Evolutionary conservation across 1,140 invertebrate species (phyloP), one percentile per base, ranked within the genome.

Genomic region (Littorina saxatilis): DNA sequence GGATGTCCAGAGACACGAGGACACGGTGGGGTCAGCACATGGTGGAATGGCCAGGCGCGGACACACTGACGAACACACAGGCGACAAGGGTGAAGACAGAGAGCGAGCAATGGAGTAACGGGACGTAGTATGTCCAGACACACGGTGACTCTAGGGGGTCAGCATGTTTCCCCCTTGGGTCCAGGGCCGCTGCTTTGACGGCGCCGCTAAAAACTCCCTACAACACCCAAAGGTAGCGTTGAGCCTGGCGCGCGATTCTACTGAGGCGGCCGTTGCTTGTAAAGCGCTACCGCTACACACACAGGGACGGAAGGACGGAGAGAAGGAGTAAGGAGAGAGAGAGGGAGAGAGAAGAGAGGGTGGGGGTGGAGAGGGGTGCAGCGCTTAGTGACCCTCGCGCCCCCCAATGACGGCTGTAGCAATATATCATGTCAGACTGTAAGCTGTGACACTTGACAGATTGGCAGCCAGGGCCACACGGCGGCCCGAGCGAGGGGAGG

Each of bases 371-470:
- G 27, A 20, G 50, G 37, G 43, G 72, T 61, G 37, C 39, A 76
- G 40, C 58, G 76, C 68, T 82, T 63, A 66, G 82, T 78, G 81
- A 78, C 70, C 80, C 78, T 76, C 84, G 88, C 87, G 85, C 86
- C 83, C 85, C 82, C 73, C 74, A 87, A 80, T 88, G 87, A 85
- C 84, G 86, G 88, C 84, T 85, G 73, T 82, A 70, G 85, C 85
- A 83, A 86, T 89, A 89, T 85, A 89, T 88, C 88, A 89, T 89
- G 88, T 85, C 88, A 89, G 87, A 84, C 86, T 84, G 84, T 86
- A 89, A 83, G 85, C 84, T 85, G 84, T 89, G 88, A 89, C 88
- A 89, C 88, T 88, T 89, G 88, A 89, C 88, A 89, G 88, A 86
- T 89, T 89, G 88, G 87, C 87, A 88, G 87, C 83, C 84, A 75